These are phyloP conservation scores for Aphelenchoides fujianensis DNA, from an alignment of 1,140 invertebrate species.

Conservation along the genomic window DNA sequence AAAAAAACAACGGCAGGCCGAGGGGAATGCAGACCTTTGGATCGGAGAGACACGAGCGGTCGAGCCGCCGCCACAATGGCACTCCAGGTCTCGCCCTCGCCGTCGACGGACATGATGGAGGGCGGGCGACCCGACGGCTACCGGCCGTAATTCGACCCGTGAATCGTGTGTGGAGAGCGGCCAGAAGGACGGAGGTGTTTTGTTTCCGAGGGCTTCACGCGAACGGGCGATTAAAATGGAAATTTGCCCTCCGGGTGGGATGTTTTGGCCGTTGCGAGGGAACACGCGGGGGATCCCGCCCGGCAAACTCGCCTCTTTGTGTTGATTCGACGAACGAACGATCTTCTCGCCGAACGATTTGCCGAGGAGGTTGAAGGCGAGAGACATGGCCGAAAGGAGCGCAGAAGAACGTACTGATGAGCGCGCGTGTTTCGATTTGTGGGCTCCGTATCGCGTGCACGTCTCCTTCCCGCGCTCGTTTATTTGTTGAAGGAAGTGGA, in stretches of 20 bases:
- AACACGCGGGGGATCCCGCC: not conserved
- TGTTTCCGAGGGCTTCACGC: not conserved
- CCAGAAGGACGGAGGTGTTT: not conserved
- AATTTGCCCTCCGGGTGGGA: not conserved
- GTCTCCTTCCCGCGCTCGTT: no score
- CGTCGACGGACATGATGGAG: no score
- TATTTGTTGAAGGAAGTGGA: slow-evolving; percentile 5
- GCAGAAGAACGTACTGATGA: not conserved
- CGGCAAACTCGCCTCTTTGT: slow-evolving; percentile 7
- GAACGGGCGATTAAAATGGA: not conserved
- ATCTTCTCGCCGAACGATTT: slow-evolving; percentile 11
- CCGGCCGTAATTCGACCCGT: not conserved
- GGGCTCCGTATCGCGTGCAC: not conserved
- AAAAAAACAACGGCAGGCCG: no score
- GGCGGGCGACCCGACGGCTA: no score
- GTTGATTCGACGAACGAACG: not conserved
- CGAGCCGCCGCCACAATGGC: no score
- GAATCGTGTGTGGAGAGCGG: not conserved
- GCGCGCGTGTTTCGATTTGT: not conserved
- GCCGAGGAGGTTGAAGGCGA: slow-evolving; percentile 3
- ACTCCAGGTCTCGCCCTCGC: no score
- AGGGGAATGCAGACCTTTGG: not conserved
- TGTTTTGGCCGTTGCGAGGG: not conserved
- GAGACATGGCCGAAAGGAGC: not conserved
- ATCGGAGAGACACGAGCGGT: not conserved